Base-by-base conservation (phyloP, 2,797 vertebrate species). In the Notamacropus eugenii region DNA sequence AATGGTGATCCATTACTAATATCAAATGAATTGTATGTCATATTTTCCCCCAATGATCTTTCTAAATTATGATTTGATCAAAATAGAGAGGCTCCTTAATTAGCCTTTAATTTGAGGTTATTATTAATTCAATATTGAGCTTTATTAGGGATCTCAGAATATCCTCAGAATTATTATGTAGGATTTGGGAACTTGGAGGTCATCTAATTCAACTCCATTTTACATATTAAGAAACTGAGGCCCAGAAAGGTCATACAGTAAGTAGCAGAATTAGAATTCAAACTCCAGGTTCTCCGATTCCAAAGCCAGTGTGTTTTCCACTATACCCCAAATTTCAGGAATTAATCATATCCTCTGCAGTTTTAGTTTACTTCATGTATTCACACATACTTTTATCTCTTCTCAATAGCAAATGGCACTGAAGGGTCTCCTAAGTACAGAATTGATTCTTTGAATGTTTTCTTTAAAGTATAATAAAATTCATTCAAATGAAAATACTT, bases 321-420 rank as follows among this genome's bases (percentile, higher is more conserved):
- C 40, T 50, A 0, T 50, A 50, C 74, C 27, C 24, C 24, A 46
- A 97, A 96, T 87, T 62, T 56, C 90, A 92, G 74, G 95, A 94
- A 93, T 97, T 95, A 96, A 97, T 97, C 96, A 95, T 46, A 19
- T 95, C 59, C 90, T 94, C 10, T 16, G 55, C 92, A 59, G 90
- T 92, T 96, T 96, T 95, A 94, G 92, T 90, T 91, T 82, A 74
- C 96, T 97, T 97, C 92, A 97, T 95, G 96, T 96, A 95, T 97
- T 95, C 94, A 91, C 62, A 96, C 93, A 96, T 93, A 92, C 40
- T 87, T 90, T 50, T 56, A 55, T 92, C 55, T 92, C 29, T 97
- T 92, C 92, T 87, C 93, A 97, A 96, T 13, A 62, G 93, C 28
- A 46, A 96, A 96, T 0, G 55, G 93, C 90, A 90, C 90, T 22